Conservation (phyloP, 2,113 vertebrate species). For the Bos javanicus region DNA sequence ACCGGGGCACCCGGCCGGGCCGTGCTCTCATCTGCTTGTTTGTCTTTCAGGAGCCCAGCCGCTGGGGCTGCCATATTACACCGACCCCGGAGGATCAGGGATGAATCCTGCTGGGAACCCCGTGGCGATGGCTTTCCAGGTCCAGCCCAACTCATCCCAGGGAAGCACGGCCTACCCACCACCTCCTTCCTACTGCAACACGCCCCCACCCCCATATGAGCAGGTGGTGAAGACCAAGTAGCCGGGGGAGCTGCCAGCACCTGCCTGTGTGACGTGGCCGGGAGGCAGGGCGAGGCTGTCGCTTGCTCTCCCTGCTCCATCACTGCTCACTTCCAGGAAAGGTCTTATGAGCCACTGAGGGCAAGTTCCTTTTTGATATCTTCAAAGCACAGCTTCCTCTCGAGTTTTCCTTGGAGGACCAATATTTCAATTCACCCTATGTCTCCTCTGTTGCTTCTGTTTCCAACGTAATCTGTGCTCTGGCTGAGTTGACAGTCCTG, state of each 20-base stretch:
- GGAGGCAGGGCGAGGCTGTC: constrained; percentile 46
- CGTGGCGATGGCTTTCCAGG: constrained; percentile 86
- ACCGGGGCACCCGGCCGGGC: fast-evolving
- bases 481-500: neutral
- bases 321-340: constrained; percentile 58
- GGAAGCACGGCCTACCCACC: constrained; percentile 89
- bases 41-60: constrained; percentile 89
- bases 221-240: constrained; percentile 94
- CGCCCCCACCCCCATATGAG: constrained; percentile 94
- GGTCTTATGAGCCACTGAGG: constrained; percentile 47
- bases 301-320: constrained; percentile 31
- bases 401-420: constrained; percentile 73
- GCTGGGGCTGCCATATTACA: constrained; percentile 88
- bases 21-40: fast-evolving
- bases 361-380: constrained; percentile 59
- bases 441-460: constrained; percentile 72
- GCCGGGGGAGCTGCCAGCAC: constrained; percentile 56
- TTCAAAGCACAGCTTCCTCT: constrained; percentile 72
- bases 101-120: constrained; percentile 74
- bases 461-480: neutral
- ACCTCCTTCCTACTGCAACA: constrained; percentile 96
- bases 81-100: constrained; percentile 85
- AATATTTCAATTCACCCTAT: constrained; percentile 65
- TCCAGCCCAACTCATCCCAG: constrained; percentile 88
- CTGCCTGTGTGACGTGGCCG: constrained; percentile 52